These are phyloP conservation scores for Myotis davidii DNA, from an alignment of 2,113 vertebrate genomes.

Conservation along the genomic window DNA sequence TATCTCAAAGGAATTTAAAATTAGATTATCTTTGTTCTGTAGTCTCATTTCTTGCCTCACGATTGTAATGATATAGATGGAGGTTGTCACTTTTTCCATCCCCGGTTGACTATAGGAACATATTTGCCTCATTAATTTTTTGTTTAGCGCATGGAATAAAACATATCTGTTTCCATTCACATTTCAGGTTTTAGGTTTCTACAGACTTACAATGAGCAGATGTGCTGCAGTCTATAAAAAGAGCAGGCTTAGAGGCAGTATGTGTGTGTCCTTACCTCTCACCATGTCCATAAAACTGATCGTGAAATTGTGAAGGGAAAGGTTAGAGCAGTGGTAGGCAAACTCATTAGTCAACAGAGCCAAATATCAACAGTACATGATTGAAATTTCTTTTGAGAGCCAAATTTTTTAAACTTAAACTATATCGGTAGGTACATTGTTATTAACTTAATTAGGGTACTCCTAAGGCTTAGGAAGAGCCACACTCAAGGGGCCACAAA, in stretches of 20 bases:
- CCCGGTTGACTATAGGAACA: slow-evolving; percentile 17
- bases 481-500: too few species aligned
- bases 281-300: not conserved
- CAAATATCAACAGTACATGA: too few species aligned
- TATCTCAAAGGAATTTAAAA: slow-evolving; percentile 42
- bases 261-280: not conserved
- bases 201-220: slow-evolving; percentile 44
- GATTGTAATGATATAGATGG: not conserved
- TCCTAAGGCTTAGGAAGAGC: too few species aligned
- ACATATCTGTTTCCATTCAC: slow-evolving; percentile 13
- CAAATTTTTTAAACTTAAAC: too few species aligned
- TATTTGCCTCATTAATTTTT: slow-evolving; percentile 46
- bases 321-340: too few species aligned
- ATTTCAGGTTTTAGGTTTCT: slow-evolving; percentile 61
- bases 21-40: not conserved
- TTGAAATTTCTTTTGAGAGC: too few species aligned
- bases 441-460: too few species aligned
- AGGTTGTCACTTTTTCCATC: not conserved
- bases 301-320: not conserved
- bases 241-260: not conserved
- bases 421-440: too few species aligned
- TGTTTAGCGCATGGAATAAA: slow-evolving; percentile 50
- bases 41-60: not conserved
- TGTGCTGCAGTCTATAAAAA: slow-evolving; percentile 29
- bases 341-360: too few species aligned